These are phyloP conservation scores for Notolepis coatsorum DNA, from an alignment of 2,797 vertebrate species.

Conservation along the genomic window DNA sequence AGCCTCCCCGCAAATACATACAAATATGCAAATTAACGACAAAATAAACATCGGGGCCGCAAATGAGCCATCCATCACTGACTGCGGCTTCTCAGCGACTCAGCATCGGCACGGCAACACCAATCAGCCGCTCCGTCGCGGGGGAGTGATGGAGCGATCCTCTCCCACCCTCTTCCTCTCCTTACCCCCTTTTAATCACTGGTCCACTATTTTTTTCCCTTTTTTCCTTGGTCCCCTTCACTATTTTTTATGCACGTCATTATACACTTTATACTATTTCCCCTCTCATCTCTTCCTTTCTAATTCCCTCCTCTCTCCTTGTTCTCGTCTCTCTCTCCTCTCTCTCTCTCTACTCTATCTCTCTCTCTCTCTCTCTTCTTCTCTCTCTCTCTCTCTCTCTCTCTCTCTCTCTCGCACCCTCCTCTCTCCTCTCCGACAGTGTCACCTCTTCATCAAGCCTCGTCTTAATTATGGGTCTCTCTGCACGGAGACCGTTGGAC, in stretches of 20 bases:
- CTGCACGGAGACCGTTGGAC: constrained; percentile 37
- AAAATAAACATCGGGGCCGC: constrained; percentile 73
- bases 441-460: constrained; percentile 32
- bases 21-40: constrained; percentile 77
- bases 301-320: constrained; percentile 28
- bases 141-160: constrained; percentile 60
- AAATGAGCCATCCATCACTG: constrained; percentile 79
- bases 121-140: constrained; percentile 66
- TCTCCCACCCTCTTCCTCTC: constrained; percentile 46
- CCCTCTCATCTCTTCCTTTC: constrained; percentile 18
- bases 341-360: constrained; percentile 21
- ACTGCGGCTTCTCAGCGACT: constrained; percentile 62
- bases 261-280: constrained; percentile 33
- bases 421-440: constrained; percentile 36
- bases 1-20: constrained; percentile 64
- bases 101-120: constrained; percentile 66
- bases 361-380: constrained; percentile 42
- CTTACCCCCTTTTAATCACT: constrained; percentile 39
- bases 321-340: constrained; percentile 30
- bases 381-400: constrained; percentile 20
- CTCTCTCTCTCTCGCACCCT: constrained; percentile 28
- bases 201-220: constrained; percentile 33
- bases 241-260: constrained; percentile 53
- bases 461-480: constrained; percentile 42
- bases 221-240: constrained; percentile 40